Evolutionary conservation across 1,140 invertebrate species (phyloP).

Genomic region (Mercenaria mercenaria): DNA sequence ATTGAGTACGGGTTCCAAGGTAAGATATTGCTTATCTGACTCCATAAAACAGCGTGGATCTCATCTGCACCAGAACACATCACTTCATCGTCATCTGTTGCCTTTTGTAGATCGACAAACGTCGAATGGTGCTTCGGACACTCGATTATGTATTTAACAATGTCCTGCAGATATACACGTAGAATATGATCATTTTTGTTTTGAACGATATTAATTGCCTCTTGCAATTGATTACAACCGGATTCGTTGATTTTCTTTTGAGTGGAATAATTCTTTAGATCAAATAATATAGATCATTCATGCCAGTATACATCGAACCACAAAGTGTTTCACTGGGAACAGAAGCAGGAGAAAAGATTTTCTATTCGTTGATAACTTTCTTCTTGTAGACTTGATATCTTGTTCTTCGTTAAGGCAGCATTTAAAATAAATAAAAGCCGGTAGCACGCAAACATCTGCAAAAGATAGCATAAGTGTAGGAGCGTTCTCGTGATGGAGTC

Average conservation of each 20-base stretch:
- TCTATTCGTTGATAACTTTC: not conserved
- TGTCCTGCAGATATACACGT: not conserved
- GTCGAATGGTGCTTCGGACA: slow-evolving; percentile 20
- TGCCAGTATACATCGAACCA: slow-evolving; percentile 1
- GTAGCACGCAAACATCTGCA: not conserved
- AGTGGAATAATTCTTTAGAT: slow-evolving; percentile 23
- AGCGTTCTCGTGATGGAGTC: not conserved
- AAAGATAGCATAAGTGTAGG: slow-evolving; percentile 1
- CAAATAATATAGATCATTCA: slow-evolving; percentile 9
- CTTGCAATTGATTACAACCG: not conserved
- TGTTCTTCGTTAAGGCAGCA: not conserved
- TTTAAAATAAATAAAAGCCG: slow-evolving; percentile 5
- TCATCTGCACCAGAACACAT: not conserved
- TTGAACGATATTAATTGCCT: not conserved
- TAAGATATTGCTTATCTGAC: not conserved
- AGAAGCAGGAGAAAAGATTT: not conserved
- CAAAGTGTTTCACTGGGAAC: not conserved
- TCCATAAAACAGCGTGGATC: not conserved
- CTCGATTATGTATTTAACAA: slow-evolving; percentile 10
- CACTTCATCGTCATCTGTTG: not conserved
- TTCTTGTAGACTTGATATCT: not conserved
- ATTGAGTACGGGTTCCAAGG: not conserved
- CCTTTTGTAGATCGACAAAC: not conserved
- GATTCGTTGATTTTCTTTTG: not conserved
- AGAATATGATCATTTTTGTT: not conserved